These are phyloP conservation scores for Bucco capensis DNA, from an alignment of 2,113 vertebrate species.

Conservation along the genomic window DNA sequence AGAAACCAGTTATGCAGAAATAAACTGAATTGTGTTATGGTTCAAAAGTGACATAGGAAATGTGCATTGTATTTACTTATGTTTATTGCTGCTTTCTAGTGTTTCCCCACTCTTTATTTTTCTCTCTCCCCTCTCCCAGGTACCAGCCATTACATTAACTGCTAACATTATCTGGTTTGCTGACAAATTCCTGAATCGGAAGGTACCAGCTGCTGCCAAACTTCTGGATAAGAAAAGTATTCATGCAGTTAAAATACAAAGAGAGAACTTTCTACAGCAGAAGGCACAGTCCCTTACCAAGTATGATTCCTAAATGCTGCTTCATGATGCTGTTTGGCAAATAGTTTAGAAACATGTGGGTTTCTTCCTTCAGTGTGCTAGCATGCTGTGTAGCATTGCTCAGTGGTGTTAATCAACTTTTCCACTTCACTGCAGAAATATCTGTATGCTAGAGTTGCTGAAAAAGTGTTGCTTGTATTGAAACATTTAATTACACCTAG, in stretches of 20 bases:
- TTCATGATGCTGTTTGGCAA: background rate
- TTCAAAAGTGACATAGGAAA: background rate
- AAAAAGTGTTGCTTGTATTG: background rate
- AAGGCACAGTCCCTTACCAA: conserved; percentile 89
- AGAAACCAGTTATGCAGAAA: background rate
- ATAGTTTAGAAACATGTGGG: background rate
- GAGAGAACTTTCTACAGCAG: conserved; percentile 89
- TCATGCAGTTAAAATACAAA: conserved; percentile 82
- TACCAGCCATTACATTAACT: conserved; percentile 92
- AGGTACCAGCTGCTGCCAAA: conserved; percentile 90
- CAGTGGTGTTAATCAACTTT: background rate
- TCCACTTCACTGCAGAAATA: background rate
- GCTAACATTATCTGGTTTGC: conserved; percentile 98
- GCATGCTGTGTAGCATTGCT: background rate
- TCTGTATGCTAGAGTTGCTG: background rate
- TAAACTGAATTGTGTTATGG: background rate
- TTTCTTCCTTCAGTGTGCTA: background rate
- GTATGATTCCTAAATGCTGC: conserved; percentile 68
- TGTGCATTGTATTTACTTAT: background rate
- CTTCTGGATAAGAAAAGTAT: conserved; percentile 92
- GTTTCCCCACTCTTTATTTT: fast-evolving
- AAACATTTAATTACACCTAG: background rate
- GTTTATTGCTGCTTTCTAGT: background rate
- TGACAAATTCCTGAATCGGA: conserved; percentile 87
- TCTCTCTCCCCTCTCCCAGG: conserved; percentile 58